phyloP scores from a whole-genome alignment of 2,113 vertebrate species.

The Ancistrus triradiatus region DNA sequence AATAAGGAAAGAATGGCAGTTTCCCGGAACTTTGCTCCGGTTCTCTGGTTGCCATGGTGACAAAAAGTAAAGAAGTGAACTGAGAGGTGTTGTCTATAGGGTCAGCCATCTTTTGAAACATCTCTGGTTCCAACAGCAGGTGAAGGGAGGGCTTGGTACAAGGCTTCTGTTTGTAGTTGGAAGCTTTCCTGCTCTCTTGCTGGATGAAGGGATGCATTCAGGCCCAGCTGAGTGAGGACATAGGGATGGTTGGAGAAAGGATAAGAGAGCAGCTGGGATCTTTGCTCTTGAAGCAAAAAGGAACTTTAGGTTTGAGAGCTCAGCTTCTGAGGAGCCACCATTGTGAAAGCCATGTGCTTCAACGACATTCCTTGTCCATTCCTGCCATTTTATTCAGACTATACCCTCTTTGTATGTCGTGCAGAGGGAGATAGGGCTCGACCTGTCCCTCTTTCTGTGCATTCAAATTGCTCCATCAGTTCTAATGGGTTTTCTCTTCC shows the following conservation, averaged over 20 bases:
- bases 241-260: neutral
- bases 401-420: neutral
- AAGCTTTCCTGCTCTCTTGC: neutral
- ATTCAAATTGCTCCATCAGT: neutral
- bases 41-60: constrained; percentile 14
- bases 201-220: constrained; percentile 13
- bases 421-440: too few relatives aligned
- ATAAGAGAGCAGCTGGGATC: constrained; percentile 4
- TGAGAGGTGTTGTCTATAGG: neutral
- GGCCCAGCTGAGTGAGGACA: neutral
- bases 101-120: neutral
- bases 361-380: too few relatives aligned
- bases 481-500: constrained; percentile 6
- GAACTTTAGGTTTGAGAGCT: too few relatives aligned
- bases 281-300: too few relatives aligned
- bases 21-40: neutral
- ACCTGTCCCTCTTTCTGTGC: neutral
- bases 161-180: neutral
- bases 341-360: too few relatives aligned
- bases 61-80: neutral
- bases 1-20: neutral
- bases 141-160: neutral
- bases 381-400: neutral
- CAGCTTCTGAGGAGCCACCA: too few relatives aligned
- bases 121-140: neutral